These are phyloP conservation scores for Campylorhamphus procurvoides DNA, from an alignment of 2,113 vertebrate genomes.

Conservation along the genomic window DNA sequence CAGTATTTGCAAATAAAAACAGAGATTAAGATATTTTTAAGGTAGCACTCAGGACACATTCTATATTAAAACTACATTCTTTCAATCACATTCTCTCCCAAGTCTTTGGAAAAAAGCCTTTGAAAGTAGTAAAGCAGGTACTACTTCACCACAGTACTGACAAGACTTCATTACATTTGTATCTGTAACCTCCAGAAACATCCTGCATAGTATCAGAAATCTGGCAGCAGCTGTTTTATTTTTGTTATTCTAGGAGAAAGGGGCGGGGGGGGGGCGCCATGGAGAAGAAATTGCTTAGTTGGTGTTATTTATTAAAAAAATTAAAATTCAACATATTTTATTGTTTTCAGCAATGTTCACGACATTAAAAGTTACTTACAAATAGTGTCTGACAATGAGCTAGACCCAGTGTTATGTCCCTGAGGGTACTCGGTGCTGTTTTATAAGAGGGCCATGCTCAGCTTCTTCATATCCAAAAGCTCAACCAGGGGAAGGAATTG, in stretches of 20 bases:
- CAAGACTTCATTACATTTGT: background rate
- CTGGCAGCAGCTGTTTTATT: background rate
- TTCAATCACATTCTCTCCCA: background rate
- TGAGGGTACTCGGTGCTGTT: constrained; percentile 54
- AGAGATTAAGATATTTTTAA: background rate
- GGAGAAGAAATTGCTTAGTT: background rate
- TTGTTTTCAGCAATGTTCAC: background rate
- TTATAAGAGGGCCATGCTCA: constrained; percentile 66
- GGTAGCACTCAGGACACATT: background rate
- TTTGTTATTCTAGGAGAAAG: background rate
- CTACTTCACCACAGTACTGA: background rate
- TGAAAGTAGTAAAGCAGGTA: background rate
- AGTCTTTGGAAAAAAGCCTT: background rate
- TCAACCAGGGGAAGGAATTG: constrained; percentile 78
- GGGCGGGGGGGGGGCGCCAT: rapidly evolving
- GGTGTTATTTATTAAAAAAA: background rate
- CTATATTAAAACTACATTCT: background rate
- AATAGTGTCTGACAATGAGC: constrained; percentile 72
- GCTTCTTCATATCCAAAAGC: constrained; percentile 80
- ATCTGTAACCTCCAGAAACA: background rate
- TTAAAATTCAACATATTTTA: background rate
- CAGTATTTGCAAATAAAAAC: background rate
- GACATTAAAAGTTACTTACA: constrained; percentile 65
- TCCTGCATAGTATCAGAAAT: background rate
- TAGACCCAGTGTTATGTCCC: constrained; percentile 78